Base-by-base conservation (phyloP, 2,797 vertebrate species). In the Simalia tracyae region DNA sequence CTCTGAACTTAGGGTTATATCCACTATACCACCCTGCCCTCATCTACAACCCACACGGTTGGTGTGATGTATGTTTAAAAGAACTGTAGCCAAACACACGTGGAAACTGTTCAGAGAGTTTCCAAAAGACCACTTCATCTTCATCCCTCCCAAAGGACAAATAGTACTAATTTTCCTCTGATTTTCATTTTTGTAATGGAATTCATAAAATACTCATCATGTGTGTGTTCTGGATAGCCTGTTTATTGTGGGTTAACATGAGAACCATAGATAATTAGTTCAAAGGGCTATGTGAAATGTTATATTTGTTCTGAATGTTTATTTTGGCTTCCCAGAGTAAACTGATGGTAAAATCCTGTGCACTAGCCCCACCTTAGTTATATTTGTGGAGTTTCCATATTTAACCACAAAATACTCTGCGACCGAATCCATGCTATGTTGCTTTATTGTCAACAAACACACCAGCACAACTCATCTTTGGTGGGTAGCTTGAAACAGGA, bases 301-400 rank as follows among this genome's bases (percentile, higher is more conserved):
- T 90, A 87, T 89, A 56, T 96, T 96, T 92, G 93, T 93, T 93
- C 57, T 5, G 84, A 93, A 92, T 96, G 95, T 96, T 96, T 97
- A 92, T 95, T 95, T 96, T 97, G 96, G 96, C 95, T 93, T 93
- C 89, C 89, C 94, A n/a, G 88, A 93, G 94, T 87, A 91, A 95
- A 96, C 95, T 93, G 94, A 92, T 96, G 95, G 95, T 95, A 96
- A 96, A 92, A 94, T 92, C 94, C 91, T 93, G 91, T 90, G 94
- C 94, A 93, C 93, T 81, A 46, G 92, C 95, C 92, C 95, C 89
- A 95, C 95, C 95, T 96, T 95, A 92, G 94, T 93, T 96, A 96
- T 96, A 96, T 95, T 96, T 96, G 95, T 95, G 93, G 92, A 95
- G 93, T 95, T 92, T 92, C 64, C 84, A 76, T 54, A 36, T 92